A percentile compares a stretch with the other conserved stretches of the same genome.
phyloP scores from a whole-genome alignment of 2,113 vertebrate species.

The Albula glossodonta region DNA sequence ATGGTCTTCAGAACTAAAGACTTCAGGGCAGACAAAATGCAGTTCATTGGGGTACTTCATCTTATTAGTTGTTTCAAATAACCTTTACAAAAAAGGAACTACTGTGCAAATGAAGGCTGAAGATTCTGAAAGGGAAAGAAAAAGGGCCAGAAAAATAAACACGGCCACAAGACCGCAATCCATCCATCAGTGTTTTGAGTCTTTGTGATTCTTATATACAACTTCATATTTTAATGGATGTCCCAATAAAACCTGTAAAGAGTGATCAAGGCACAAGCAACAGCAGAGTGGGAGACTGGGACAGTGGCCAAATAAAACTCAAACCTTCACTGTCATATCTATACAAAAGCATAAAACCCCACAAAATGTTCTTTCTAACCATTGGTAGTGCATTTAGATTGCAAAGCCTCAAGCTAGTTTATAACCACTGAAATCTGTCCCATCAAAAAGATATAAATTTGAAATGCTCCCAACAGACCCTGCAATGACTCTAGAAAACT shows the following conservation, averaged over 20 bases:
- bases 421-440: neutral
- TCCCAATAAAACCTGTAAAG: neutral
- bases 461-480: too few species aligned
- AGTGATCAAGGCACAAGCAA: neutral
- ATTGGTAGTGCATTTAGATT: too few species aligned
- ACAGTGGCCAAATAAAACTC: too few species aligned
- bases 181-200: neutral
- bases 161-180: neutral
- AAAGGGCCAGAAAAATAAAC: neutral
- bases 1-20: neutral
- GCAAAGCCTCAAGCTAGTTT: too few species aligned
- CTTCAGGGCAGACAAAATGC: neutral
- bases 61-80: neutral
- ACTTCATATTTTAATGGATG: too few species aligned
- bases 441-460: neutral
- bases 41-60: neutral
- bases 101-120: neutral
- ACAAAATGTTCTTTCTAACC: neutral
- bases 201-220: neutral
- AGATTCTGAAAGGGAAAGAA: neutral
- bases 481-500: neutral
- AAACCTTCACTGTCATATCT: neutral
- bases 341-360: neutral
- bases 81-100: neutral
- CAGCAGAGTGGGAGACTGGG: neutral